Evolutionary conservation across 2,113 vertebrate genomes (phyloP).

Genomic region (Rhynchomys soricoides): DNA sequence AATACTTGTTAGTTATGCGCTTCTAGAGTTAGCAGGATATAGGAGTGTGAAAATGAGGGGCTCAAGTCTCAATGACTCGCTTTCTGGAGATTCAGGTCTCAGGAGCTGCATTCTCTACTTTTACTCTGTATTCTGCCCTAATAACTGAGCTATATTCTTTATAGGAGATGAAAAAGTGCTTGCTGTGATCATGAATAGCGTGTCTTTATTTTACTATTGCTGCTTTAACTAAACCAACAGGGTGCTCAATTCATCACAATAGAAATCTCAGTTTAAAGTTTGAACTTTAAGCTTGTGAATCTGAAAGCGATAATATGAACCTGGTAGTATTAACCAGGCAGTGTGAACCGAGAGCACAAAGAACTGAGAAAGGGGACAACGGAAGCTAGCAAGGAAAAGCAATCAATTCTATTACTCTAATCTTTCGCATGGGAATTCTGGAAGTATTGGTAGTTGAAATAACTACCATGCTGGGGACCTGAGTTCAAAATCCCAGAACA

Average conservation of each 20-base stretch:
- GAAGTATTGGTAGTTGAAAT: neutral
- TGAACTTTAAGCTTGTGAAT: neutral
- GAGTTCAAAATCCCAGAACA: neutral
- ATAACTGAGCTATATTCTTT: neutral
- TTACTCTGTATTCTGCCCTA: neutral
- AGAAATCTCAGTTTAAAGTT: neutral
- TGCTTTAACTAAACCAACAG: neutral
- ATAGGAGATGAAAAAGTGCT: neutral
- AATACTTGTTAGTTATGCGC: neutral
- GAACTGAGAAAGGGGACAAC: neutral
- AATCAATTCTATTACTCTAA: neutral
- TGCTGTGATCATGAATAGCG: neutral
- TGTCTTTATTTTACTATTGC: neutral
- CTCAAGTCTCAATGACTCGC: neutral
- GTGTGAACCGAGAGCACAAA: neutral
- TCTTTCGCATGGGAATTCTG: neutral
- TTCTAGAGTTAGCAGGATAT: neutral
- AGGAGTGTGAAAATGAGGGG: neutral
- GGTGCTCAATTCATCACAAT: neutral
- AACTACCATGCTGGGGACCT: neutral
- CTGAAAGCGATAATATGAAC: neutral
- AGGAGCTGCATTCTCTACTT: neutral
- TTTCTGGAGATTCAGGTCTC: neutral
- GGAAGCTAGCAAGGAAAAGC: neutral
- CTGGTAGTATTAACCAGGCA: neutral